A percentile compares a stretch with the other conserved stretches of the same genome.
phyloP scores from a whole-genome alignment of 2,113 vertebrate genomes.

The Oreochromis tanganicae region DNA sequence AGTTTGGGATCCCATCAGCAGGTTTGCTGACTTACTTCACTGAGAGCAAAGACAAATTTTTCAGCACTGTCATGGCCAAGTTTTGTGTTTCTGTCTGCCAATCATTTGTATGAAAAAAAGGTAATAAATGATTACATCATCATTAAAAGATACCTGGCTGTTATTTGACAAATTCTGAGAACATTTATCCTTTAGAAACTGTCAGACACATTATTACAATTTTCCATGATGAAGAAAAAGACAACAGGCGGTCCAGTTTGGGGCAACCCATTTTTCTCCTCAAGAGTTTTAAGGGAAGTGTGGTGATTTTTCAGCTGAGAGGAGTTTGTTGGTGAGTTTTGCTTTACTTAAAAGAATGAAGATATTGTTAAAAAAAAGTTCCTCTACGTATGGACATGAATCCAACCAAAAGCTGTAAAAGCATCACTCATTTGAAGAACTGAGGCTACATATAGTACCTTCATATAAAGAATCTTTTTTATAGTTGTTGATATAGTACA shows the following conservation, averaged over 20 bases:
- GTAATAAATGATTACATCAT: not conserved
- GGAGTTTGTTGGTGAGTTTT: not conserved
- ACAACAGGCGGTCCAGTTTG: not conserved
- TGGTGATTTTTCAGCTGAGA: not conserved
- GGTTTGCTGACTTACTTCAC: not conserved
- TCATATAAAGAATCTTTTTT: not conserved
- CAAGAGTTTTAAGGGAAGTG: not conserved
- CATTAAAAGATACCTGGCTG: not conserved
- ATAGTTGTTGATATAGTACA: not conserved
- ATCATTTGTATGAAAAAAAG: not conserved
- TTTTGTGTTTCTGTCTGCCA: not conserved
- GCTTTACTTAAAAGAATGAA: not conserved
- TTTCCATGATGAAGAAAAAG: not conserved
- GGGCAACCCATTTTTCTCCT: rapidly evolving
- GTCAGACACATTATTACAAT: not conserved
- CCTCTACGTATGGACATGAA: not conserved
- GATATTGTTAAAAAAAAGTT: not conserved
- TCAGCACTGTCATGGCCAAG: not conserved
- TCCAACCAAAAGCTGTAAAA: not conserved
- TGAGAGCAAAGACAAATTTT: not conserved
- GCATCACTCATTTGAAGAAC: not conserved
- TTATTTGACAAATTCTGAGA: not conserved
- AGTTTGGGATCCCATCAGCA: not conserved
- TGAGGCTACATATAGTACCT: not conserved
- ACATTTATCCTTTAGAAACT: not conserved